Evolutionary conservation across 2,797 vertebrate species (phyloP).

Genomic region (Mus spretus): DNA sequence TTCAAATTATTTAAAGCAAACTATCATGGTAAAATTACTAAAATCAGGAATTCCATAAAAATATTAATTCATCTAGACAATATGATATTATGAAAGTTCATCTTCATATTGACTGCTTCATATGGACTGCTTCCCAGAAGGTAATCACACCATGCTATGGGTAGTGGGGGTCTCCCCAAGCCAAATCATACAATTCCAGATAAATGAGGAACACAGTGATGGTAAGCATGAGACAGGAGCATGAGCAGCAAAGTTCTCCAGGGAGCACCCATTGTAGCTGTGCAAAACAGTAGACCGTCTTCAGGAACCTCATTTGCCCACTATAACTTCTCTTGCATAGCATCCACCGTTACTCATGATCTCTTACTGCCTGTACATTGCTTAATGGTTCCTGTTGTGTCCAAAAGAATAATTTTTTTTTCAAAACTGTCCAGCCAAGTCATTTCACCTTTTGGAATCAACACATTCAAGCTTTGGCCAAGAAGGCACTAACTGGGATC

Average conservation of each 20-base stretch:
- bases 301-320: neutral
- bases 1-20: neutral
- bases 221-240: neutral
- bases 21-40: neutral
- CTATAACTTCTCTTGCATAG: neutral
- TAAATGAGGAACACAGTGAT: neutral
- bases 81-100: neutral
- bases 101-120: neutral
- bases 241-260: neutral
- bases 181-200: neutral
- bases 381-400: conserved; percentile 21
- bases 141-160: neutral
- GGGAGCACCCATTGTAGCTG: neutral
- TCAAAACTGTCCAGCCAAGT: neutral
- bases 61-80: neutral
- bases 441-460: neutral
- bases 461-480: neutral
- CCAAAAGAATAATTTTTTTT: conserved; percentile 2
- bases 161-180: neutral
- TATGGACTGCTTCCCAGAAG: neutral
- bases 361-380: neutral
- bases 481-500: neutral
- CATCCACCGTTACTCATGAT: neutral
- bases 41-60: neutral
- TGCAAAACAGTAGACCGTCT: neutral